Evolutionary conservation across 1,140 invertebrate genomes (phyloP), one percentile per base, ranked within the genome.

Genomic region (Thaumatotibia leucotreta): DNA sequence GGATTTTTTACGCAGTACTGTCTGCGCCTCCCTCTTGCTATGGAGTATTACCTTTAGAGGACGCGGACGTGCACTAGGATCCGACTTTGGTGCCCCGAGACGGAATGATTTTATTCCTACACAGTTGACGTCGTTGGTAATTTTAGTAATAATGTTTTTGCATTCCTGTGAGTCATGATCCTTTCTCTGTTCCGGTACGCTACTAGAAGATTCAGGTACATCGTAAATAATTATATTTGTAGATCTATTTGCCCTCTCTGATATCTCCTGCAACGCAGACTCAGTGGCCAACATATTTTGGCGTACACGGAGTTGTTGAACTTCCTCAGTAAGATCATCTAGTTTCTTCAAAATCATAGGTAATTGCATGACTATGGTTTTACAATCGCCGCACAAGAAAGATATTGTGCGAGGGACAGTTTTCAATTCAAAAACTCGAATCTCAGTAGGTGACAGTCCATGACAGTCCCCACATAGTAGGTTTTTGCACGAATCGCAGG

Each of bases 271-370:
- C 4, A 65, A 33, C 10, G 63, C 63, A 23, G 45, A 33, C 52
- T 65, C 63, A 2, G 63, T 65, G 17, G 45, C 45, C 31, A 65
- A 17, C 63, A 65, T 65, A 20, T 5, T 54, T 65, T 65, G 63
- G 22, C 63, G 63, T 14, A 65, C 14, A 65, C 45, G 63, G 8
- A 65, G 29, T 17, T 65, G 63, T n/a, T 65, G 35, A 10, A 65
- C 63, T 54, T 65, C 63, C 22, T 65, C 63, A 10, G 63, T 65
- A 27, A 65, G 49, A 5, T 65, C 63, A 52, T 65, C 32, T 29
- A 65, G 29, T 23, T 65, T 50, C 22, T 65, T 65, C 45, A 65
- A 10, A 17, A 65, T 65, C 45, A 65, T 14, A 6, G 63, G 63
- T 11, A 65, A 29, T 33, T 65, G 63, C 9, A 49, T 24, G 29